Percentiles rank a stretch among this genome's conserved stretches.
Conservation (phyloP, 2,888 invertebrate species). For the Chymomyza caudatula region DNA sequence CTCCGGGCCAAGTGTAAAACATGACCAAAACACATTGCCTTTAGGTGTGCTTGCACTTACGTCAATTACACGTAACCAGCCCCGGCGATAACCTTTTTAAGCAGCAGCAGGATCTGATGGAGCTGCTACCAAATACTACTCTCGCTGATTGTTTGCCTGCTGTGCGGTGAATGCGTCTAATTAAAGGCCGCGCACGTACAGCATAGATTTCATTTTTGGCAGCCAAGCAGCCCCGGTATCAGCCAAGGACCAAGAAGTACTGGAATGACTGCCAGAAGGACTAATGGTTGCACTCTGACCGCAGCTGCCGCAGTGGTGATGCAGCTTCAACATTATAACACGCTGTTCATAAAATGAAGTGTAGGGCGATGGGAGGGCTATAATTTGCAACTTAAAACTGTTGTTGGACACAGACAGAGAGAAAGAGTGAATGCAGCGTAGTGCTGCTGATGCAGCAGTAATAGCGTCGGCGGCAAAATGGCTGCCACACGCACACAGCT, state of each 20-base stretch:
- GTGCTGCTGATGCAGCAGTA: conserved; percentile 47
- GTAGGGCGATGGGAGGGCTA: conserved; percentile 19
- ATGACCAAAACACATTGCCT: conserved; percentile 57
- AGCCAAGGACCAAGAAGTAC: neutral
- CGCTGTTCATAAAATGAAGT: neutral
- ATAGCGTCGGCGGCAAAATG: neutral
- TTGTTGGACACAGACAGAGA: conserved; percentile 34
- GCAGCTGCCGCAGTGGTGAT: conserved; percentile 50
- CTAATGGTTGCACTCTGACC: conserved; percentile 68
- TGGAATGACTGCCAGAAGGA: conserved; percentile 10
- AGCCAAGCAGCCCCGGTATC: neutral
- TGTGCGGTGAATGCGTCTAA: conserved; percentile 50
- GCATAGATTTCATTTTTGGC: conserved; percentile 68
- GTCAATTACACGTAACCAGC: conserved; percentile 51
- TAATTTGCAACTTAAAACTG: conserved; percentile 64
- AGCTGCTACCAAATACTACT: conserved; percentile 1
- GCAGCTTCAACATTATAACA: conserved; percentile 32
- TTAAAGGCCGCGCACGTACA: conserved; percentile 64
- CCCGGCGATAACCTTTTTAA: conserved; percentile 57
- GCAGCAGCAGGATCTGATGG: neutral
- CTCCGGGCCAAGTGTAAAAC: conserved; percentile 39
- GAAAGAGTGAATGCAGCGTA: neutral
- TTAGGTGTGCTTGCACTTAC: conserved; percentile 37
- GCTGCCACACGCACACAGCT: neutral
- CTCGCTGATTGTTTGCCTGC: conserved; percentile 18